Percentiles rank a stretch among this genome's conserved stretches.
Conservation (phyloP, 2,797 vertebrate genomes). For the Morus bassanus region DNA sequence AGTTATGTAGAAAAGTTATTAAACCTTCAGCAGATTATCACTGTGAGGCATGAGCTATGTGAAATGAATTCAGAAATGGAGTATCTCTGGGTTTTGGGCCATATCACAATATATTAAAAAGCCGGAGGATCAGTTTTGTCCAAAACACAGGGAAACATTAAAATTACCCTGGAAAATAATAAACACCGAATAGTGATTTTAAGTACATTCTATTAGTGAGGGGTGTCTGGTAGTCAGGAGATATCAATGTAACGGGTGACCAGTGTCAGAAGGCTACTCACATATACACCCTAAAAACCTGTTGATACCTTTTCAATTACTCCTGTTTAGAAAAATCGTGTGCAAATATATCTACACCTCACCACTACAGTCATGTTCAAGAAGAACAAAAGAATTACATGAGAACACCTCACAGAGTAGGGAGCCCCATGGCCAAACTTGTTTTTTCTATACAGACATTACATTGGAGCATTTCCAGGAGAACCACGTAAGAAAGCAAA, state of each 20-base stretch:
- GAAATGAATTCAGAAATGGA: conserved; percentile 16
- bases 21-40: conserved; percentile 9
- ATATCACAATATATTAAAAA: conserved; percentile 1
- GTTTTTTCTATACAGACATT: neutral
- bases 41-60: neutral
- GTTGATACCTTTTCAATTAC: neutral
- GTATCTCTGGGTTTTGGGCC: neutral
- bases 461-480: neutral
- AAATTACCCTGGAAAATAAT: neutral
- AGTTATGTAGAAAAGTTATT: neutral
- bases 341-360: neutral
- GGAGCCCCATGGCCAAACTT: neutral
- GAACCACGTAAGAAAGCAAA: neutral
- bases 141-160: neutral
- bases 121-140: neutral
- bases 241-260: neutral
- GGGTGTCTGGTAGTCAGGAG: neutral
- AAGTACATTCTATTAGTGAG: neutral
- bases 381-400: neutral
- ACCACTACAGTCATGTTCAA: neutral
- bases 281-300: neutral
- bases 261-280: neutral
- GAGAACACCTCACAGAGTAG: neutral
- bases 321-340: neutral
- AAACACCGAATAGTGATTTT: neutral